A percentile compares a stretch with the other conserved stretches of the same genome.
Conservation (phyloP, 2,888 invertebrate species). For the Sylvicola fuscatus region DNA sequence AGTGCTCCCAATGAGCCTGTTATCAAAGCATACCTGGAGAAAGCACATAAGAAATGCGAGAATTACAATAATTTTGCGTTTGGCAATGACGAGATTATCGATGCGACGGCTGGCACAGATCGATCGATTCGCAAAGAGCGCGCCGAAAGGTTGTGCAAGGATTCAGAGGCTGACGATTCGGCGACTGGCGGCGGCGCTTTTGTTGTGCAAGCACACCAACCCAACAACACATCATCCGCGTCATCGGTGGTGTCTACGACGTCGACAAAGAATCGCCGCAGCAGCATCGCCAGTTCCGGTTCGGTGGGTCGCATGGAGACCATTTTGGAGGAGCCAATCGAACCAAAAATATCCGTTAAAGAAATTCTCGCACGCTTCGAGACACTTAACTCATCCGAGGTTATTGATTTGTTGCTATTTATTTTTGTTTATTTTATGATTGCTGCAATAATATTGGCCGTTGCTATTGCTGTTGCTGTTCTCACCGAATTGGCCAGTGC, state of each 20-base stretch:
- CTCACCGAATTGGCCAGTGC: not conserved
- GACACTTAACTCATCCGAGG: constrained; percentile 31
- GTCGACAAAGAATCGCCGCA: constrained; percentile 14
- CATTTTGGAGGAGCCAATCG: constrained; percentile 53
- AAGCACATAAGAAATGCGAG: constrained; percentile 8
- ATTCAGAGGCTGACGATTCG: too few relatives aligned
- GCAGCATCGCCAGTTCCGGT: constrained; percentile 24
- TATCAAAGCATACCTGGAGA: constrained; percentile 9
- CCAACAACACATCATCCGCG: constrained; percentile 1
- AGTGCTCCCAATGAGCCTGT: constrained; percentile 10
- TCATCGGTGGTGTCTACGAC: constrained; percentile 4
- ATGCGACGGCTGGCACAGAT: constrained; percentile 3
- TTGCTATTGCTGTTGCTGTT: not conserved
- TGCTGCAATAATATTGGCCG: not conserved
- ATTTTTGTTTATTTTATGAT: not conserved
- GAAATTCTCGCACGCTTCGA: constrained; percentile 68
- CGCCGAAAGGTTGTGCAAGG: not conserved
- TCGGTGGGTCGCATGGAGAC: constrained; percentile 59
- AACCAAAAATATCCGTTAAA: constrained; percentile 66
- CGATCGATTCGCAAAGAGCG: not conserved
- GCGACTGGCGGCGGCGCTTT: not conserved
- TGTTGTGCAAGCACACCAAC: not conserved
- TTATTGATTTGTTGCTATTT: constrained; percentile 6
- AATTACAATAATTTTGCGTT: constrained; percentile 8
- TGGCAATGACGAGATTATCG: constrained; percentile 6